These are phyloP conservation scores for Orthonychiurus folsomi DNA, from an alignment of 2,888 invertebrate genomes.

Conservation along the genomic window DNA sequence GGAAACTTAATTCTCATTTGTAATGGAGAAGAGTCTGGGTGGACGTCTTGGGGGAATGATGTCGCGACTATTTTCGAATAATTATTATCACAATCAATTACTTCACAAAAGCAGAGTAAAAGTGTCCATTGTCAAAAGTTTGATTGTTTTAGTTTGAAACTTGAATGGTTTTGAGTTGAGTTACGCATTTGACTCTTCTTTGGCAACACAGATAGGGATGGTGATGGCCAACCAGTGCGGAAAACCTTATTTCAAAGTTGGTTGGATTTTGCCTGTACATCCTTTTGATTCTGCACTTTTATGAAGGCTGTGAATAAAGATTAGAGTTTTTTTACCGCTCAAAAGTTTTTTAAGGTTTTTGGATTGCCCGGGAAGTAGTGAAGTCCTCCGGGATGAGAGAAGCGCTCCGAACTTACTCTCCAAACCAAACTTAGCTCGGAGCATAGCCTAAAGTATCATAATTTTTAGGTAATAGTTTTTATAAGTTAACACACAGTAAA, in stretches of 20 bases:
- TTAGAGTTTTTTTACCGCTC: background rate
- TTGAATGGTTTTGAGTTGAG: slow-evolving; percentile 1
- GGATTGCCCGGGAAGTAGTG: background rate
- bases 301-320: background rate
- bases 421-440: no score
- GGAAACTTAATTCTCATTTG: no score
- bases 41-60: no score
- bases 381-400: no score
- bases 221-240: background rate
- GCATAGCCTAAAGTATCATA: no score
- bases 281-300: background rate
- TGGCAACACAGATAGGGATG: no score
- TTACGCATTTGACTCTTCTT: background rate
- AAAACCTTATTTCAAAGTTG: background rate
- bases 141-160: slow-evolving; percentile 1
- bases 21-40: no score
- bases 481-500: no score
- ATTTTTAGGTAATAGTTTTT: no score
- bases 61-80: background rate
- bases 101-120: background rate
- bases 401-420: no score
- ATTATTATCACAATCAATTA: background rate
- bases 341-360: background rate
- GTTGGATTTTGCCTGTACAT: background rate
- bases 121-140: background rate